These are phyloP conservation scores for Scrobipalpa costella DNA, from an alignment of 2,888 invertebrate species.

Conservation along the genomic window DNA sequence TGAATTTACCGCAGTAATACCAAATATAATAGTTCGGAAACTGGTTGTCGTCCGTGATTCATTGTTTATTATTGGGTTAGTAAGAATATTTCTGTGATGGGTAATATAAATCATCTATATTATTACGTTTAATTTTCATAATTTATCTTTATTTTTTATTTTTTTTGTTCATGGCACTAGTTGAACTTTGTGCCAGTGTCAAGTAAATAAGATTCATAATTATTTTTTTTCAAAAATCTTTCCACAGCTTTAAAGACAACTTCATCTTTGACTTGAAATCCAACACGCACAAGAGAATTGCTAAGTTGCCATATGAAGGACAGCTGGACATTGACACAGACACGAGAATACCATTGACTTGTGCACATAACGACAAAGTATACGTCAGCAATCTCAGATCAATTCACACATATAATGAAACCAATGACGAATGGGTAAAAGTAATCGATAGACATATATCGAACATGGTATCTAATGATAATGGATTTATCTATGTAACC, in stretches of 20 bases:
- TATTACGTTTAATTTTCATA: not conserved
- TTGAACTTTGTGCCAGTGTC: too few species aligned
- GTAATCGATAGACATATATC: not conserved
- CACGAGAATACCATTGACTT: not conserved
- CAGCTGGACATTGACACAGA: not conserved
- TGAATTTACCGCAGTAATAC: not conserved
- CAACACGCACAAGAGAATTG: not conserved
- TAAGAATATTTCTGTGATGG: too few species aligned
- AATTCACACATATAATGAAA: not conserved
- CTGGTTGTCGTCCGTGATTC: not conserved
- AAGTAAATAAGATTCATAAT: too few species aligned
- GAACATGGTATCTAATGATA: not conserved
- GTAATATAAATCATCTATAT: too few species aligned
- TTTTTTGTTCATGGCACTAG: not conserved
- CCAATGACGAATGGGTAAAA: not conserved
- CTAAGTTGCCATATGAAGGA: not conserved
- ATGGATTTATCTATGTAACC: not conserved
- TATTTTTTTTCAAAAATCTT: too few species aligned
- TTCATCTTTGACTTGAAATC: not conserved
- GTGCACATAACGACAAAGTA: not conserved
- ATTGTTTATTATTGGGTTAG: not conserved
- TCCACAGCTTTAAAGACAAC: not conserved
- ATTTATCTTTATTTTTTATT: not conserved
- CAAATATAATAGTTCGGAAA: not conserved
- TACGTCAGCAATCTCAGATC: not conserved